Conservation (phyloP, 2,888 invertebrate species). For the Alcis repandata region DNA sequence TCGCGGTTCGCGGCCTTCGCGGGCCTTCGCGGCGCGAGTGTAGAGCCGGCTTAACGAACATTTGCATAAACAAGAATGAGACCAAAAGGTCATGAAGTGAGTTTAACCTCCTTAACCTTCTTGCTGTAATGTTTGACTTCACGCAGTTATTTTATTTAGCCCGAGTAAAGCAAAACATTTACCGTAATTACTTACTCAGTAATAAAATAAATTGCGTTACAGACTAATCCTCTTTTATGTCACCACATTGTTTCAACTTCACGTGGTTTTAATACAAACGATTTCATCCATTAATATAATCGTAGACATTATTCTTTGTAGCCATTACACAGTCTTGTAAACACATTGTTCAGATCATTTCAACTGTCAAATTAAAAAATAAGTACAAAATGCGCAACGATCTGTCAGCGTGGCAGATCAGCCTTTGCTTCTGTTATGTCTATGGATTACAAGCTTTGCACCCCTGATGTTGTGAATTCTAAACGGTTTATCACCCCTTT, state of each 20-base stretch:
- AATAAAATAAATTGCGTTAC: too few species aligned
- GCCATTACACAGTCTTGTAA: constrained; percentile 10
- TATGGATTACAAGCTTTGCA: constrained; percentile 29
- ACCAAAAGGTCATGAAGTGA: too few species aligned
- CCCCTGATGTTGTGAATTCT: constrained; percentile 18
- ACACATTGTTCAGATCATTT: constrained; percentile 28
- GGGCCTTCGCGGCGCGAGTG: too few species aligned
- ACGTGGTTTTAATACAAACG: background rate
- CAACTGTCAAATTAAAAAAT: constrained; percentile 42
- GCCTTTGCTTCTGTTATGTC: constrained; percentile 57
- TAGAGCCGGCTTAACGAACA: too few species aligned
- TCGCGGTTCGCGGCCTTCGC: too few species aligned
- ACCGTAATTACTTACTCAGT: too few species aligned
- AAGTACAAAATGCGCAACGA: constrained; percentile 61
- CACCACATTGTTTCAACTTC: background rate
- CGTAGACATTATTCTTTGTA: background rate
- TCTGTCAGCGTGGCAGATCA: constrained; percentile 70
- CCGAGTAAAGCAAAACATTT: too few species aligned
- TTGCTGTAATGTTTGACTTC: too few species aligned
- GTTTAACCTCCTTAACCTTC: too few species aligned
- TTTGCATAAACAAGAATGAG: too few species aligned
- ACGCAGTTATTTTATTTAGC: too few species aligned
- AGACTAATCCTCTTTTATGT: background rate
- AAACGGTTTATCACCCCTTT: constrained; percentile 35
- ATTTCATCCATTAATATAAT: constrained; percentile 16